phyloP scores from a whole-genome alignment of 2,113 vertebrate species.

The Lutjanus erythropterus region DNA sequence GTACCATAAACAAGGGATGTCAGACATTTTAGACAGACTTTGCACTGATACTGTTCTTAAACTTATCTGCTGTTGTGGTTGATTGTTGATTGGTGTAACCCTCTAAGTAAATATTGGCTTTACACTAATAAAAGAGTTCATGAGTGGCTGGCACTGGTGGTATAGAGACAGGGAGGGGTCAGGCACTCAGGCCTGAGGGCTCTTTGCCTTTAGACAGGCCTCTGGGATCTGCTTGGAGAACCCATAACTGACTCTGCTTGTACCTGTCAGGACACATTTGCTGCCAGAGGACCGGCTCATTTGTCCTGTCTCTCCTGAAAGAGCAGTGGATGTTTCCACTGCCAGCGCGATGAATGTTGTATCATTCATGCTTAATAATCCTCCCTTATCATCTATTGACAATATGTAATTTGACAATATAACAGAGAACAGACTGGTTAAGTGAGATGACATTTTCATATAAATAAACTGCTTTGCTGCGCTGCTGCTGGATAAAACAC shows the following conservation, averaged over 20 bases:
- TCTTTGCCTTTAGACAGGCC: conserved; percentile 62
- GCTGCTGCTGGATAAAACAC: conserved; percentile 52
- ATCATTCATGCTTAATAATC: conserved; percentile 27
- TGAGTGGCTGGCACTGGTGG: conserved; percentile 2
- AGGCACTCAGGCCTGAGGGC: conserved; percentile 66
- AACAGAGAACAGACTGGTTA: conserved; percentile 22
- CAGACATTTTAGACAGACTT: not conserved
- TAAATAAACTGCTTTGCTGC: conserved; percentile 20
- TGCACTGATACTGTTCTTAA: too few species aligned
- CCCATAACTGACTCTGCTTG: conserved; percentile 75
- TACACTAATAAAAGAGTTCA: conserved; percentile 18
- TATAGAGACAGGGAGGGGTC: conserved; percentile 53
- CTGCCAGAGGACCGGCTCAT: conserved; percentile 67
- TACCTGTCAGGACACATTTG: conserved; percentile 81
- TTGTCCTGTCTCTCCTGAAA: conserved; percentile 61
- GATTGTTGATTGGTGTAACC: conserved; percentile 6
- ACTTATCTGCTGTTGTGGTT: conserved; percentile 10
- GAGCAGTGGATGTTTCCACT: conserved; percentile 33
- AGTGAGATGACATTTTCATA: conserved; percentile 47
- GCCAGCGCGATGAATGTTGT: conserved; percentile 14
- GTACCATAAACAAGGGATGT: not conserved
- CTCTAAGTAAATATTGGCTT: conserved; percentile 55
- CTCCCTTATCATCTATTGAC: conserved; percentile 7
- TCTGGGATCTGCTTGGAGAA: conserved; percentile 62
- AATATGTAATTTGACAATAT: conserved; percentile 22